Base-by-base conservation (phyloP, 2,797 vertebrate species). In the Astyanax mexicanus region DNA sequence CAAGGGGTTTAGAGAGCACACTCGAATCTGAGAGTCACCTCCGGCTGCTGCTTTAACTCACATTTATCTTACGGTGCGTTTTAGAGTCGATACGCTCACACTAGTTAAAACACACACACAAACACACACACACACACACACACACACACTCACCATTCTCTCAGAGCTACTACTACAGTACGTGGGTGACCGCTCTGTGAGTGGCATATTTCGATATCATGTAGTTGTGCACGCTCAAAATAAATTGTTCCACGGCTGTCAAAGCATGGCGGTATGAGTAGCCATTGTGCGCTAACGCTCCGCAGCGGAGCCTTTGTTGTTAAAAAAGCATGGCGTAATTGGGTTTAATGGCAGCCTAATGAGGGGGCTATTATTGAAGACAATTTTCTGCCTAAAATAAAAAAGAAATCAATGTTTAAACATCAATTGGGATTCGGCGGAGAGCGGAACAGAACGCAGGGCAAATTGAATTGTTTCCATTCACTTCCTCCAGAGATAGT, bases 261-360 rank as follows among this genome's bases (percentile, higher is more conserved):
- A 88, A 81, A 79, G 80, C 4, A 54, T 4, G 61, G 82, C 86
- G 66, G 80, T 83, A 80, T 81, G 79, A 83, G 45, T 44, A 45
- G 78, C 57, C 35, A 69, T 83, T 83, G 70, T 67, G 76, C 52
- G 8, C 76, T 71, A 81, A 79, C 77, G 77, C 87, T 86, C 80
- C 77, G 70, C 32, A 80, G 71, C 64, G 86, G 84, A 82, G 74
- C 85, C 86, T 84, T 87, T 89, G 89, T 88, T 85, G 86, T 85
- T 88, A 86, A 88, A 89, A 90, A 83, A 87, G 82, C 69, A 75
- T 69, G 65, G 77, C 80, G 80, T 91, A 89, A 92, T 91, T 83
- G 81, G 42, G 76, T 85, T 83, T 90, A 93, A 92, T 91, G 86
- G 86, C 76, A 65, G 84, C 85, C 88, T 90, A 91, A 91, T 90